Evolutionary conservation across 2,113 vertebrate genomes (phyloP), one percentile per base, ranked within the genome.

Genomic region (Talpa occidentalis): DNA sequence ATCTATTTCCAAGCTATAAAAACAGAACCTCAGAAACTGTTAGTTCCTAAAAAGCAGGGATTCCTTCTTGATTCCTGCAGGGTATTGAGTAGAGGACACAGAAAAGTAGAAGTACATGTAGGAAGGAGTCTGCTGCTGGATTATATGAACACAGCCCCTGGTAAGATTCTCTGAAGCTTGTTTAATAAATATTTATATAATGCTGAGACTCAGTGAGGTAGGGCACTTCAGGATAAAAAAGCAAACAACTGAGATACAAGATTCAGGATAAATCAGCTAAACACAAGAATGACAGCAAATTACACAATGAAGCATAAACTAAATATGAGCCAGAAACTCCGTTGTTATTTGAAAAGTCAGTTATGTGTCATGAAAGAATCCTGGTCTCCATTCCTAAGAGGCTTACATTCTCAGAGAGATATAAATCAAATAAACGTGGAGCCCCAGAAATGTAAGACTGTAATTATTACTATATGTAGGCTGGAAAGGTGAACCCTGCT

Each of bases 291-390:
- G 91, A 86, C 69, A 91, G 93, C 93, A 78, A 86, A 62, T 89
- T 79, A 93, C n/a, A 95, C 93, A 82, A 54, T 2, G 19, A 52
- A 91, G 28, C 60, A 6, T 80, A 91, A 95, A 91, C 91, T 28
- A 78, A 90, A 42, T 0, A 62, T 4, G 16, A 93, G 82, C 79
- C 91, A 96, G 69, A 82, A 94, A 93, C 79, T 26, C 35, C 1
- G 40, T 12, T 52, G 93, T 91, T 89, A 95, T 79, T 96, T 88
- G 93, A 88, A 92, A 81, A 91, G 85, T 91, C 70, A 82, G 56
- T 32, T 44, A 12, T 12, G 0, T 67, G 73, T 85, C 93, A 91
- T 2, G 2, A 32, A 59, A 85, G 77, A 93, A 47, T 80, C 76
- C 69, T 28, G 3, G 67, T 49, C 54, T 37, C 93, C 70, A 82